A percentile compares a stretch with the other conserved stretches of the same genome.
phyloP scores from a whole-genome alignment of 35 echinoderm and acorn worm species.

The Chiridota heheva region DNA sequence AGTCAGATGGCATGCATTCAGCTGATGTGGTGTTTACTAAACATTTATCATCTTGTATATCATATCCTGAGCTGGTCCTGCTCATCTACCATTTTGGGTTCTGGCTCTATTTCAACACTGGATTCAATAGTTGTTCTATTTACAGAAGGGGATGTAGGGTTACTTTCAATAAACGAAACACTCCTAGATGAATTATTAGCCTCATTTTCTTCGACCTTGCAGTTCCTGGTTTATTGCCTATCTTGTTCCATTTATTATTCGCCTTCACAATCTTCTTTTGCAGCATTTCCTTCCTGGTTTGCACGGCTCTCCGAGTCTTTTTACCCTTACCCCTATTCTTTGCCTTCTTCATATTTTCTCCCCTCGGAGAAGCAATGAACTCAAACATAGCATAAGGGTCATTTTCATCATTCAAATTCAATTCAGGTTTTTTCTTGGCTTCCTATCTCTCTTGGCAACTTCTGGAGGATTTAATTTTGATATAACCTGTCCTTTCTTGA shows the following conservation, averaged over 20 bases:
- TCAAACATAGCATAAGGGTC: constrained; percentile 42
- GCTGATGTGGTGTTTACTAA: too few species aligned
- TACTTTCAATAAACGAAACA: background rate
- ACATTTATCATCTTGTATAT: too few species aligned
- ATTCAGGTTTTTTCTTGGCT: background rate
- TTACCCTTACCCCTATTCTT: background rate
- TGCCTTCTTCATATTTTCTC: constrained; percentile 17
- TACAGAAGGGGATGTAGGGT: background rate
- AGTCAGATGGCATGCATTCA: too few species aligned
- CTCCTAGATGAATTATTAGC: background rate
- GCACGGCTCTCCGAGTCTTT: background rate
- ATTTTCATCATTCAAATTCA: constrained; percentile 33
- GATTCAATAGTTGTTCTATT: background rate
- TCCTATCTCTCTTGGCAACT: too few species aligned
- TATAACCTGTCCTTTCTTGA: too few species aligned
- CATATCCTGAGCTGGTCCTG: too few species aligned
- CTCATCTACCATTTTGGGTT: too few species aligned
- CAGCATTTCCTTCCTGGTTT: constrained; percentile 22
- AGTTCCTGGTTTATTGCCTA: background rate
- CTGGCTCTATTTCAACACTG: too few species aligned
- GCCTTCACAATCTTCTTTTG: constrained; percentile 61
- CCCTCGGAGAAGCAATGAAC: constrained; percentile 30
- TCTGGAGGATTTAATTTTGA: too few species aligned
- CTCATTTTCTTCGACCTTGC: constrained; percentile 12
- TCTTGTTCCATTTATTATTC: constrained; percentile 59